These are phyloP conservation scores for Poicephalus meyeri DNA, from an alignment of 2,113 vertebrate genomes.

Conservation along the genomic window DNA sequence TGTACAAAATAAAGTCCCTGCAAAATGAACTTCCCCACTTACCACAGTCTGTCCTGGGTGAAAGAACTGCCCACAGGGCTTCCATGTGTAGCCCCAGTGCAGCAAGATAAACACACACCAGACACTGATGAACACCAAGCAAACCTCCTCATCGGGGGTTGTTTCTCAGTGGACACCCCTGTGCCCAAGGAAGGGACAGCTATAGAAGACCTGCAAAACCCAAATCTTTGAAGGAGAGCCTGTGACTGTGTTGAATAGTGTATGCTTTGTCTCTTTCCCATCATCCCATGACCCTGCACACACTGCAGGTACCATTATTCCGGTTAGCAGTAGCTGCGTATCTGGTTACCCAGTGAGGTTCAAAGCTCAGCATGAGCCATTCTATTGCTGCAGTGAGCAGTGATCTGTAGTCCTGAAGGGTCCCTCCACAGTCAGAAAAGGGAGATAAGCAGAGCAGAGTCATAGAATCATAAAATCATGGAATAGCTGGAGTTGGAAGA, in stretches of 20 bases:
- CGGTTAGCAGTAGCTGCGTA: not conserved
- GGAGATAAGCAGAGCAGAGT: not conserved
- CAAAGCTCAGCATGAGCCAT: not conserved
- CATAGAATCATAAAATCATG: not conserved
- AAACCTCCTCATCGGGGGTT: not conserved
- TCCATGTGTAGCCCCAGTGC: not conserved
- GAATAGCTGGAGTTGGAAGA: not conserved
- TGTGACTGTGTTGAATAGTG: not conserved
- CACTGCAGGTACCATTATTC: not conserved
- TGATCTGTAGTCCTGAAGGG: not conserved
- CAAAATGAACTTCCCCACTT: not conserved
- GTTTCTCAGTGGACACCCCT: not conserved
- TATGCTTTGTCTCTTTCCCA: not conserved
- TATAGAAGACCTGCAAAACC: not conserved
- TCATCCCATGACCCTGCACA: rapidly evolving
- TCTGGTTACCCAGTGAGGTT: not conserved
- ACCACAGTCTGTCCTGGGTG: not conserved
- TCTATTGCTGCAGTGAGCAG: not conserved
- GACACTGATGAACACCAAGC: not conserved
- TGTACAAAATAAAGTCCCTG: not conserved
- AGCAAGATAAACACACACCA: not conserved
- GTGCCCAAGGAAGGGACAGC: not conserved
- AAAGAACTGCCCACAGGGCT: not conserved
- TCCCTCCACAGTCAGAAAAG: not conserved
- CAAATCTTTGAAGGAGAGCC: not conserved